Percentiles rank a stretch among this genome's conserved stretches.
Conservation (phyloP, 2,888 invertebrate genomes). For the Scaptodrosophila latifasciaeformis region DNA sequence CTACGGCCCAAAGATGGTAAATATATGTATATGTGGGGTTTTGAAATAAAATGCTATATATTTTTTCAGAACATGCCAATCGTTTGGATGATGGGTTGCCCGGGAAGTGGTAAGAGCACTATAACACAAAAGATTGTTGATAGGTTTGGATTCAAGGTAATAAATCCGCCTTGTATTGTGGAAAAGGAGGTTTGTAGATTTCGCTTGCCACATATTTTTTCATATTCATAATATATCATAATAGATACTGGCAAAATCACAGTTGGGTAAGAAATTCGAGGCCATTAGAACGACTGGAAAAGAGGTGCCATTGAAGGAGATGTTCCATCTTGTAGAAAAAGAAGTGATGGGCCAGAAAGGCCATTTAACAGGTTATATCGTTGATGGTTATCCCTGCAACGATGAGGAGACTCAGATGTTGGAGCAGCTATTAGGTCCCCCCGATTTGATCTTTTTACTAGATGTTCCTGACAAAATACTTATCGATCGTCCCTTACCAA, state of each 20-base stretch:
- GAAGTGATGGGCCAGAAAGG: conserved; percentile 81
- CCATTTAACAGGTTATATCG: conserved; percentile 86
- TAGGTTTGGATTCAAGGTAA: conserved; percentile 94
- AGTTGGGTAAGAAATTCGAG: conserved; percentile 86
- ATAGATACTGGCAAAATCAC: too few relatives aligned
- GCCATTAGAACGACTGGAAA: conserved; percentile 90
- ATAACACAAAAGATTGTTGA: conserved; percentile 93
- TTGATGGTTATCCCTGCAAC: conserved; percentile 95
- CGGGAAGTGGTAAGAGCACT: conserved; percentile 94
- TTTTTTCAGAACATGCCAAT: conserved; percentile 81
- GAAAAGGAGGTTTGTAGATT: conserved; percentile 85
- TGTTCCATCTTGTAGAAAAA: conserved; percentile 87
- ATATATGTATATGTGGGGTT: too few relatives aligned
- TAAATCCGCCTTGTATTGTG: conserved; percentile 93
- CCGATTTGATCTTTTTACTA: conserved; percentile 85
- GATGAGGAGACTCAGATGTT: conserved; percentile 88
- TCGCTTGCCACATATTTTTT: too few relatives aligned
- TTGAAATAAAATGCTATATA: too few relatives aligned
- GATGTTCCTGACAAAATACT: conserved; percentile 88
- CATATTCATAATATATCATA: too few relatives aligned
- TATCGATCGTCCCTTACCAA: too few relatives aligned
- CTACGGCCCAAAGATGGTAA: too few relatives aligned
- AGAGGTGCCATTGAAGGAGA: conserved; percentile 90
- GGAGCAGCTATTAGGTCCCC: conserved; percentile 83
- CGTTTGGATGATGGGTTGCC: conserved; percentile 93